Evolutionary conservation across 2,888 invertebrate species (phyloP), one percentile per base, ranked within the genome.

Genomic region (Drosophila siamana): DNA sequence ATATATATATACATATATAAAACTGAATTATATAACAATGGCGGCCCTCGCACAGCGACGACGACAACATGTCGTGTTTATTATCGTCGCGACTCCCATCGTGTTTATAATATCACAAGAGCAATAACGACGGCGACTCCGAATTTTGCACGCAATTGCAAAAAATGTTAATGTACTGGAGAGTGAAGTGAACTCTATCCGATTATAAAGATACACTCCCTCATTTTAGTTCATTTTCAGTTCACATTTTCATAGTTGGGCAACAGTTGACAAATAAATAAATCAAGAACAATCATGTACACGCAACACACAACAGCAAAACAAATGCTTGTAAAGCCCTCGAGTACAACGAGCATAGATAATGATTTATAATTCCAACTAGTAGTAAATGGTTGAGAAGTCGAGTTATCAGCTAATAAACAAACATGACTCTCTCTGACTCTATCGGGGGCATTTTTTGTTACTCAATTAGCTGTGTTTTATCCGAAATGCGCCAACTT

Each of bases 1-100:
- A 38, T n/a, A n/a, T n/a, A n/a, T n/a, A n/a, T n/a, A n/a, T n/a
- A n/a, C n/a, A n/a, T n/a, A n/a, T 24, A 51, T 48, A 33, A 30
- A 54, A 24, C 67, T 59, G 7, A 73, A 78, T 78, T 55, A 59
- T 28, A 67, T 46, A 78, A 73, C 74, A 73, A 73, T 59, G 57
- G 47, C 19, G 19, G 19, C 19, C n/a, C n/a, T n/a, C n/a, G n/a
- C n/a, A n/a, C n/a, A 3, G 3, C 19, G 19, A 19, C 19, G 19
- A 50, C 40, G 52, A 41, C 50, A 66, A 28, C 33, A 38, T 73
- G 59, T 26, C 74, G 51, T 73, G 61, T 55, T 55, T 72, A 62
- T 72, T 72, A 57, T 74, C 56, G 78, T 57, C 54, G 36, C 46
- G 54, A 40, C 26, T 48, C 15, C 8, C 48, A 50, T 44, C 51